Conservation (phyloP, 2,888 invertebrate genomes). For the Venusia cambrica region DNA sequence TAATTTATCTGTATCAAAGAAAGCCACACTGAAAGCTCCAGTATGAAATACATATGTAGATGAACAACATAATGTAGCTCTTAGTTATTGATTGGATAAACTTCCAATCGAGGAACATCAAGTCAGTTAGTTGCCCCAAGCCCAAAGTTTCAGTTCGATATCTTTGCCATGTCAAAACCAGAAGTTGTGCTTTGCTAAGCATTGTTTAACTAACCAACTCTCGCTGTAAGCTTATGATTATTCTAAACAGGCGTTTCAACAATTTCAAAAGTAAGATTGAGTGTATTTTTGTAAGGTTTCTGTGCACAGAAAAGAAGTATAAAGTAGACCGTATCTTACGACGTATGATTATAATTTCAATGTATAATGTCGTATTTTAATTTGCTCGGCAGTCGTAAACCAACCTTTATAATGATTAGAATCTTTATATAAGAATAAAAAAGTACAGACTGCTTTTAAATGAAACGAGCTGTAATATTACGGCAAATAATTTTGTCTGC, state of each 20-base stretch:
- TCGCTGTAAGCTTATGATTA: too few species aligned
- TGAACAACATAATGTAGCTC: not conserved
- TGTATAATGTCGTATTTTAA: constrained; percentile 21
- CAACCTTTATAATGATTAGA: constrained; percentile 28
- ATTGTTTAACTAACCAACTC: too few species aligned
- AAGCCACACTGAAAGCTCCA: constrained; percentile 1
- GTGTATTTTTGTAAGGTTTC: too few species aligned
- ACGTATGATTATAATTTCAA: too few species aligned
- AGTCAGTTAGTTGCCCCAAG: not conserved
- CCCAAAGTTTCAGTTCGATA: not conserved
- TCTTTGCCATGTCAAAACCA: not conserved
- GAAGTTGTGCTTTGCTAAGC: not conserved
- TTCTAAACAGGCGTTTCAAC: too few species aligned
- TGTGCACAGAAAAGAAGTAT: too few species aligned
- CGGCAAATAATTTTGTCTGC: too few species aligned
- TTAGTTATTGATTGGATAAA: constrained; percentile 1
- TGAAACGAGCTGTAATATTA: constrained; percentile 11
- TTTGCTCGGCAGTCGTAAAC: constrained; percentile 22
- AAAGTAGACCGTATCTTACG: too few species aligned
- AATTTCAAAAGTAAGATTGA: too few species aligned
- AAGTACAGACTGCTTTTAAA: constrained; percentile 16
- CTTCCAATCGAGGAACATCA: constrained; percentile 2
- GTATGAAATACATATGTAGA: not conserved
- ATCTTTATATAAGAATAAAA: constrained; percentile 21
- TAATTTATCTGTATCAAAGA: too few species aligned